Conservation (phyloP, 2,113 vertebrate genomes). For the Platichthys flesus region DNA sequence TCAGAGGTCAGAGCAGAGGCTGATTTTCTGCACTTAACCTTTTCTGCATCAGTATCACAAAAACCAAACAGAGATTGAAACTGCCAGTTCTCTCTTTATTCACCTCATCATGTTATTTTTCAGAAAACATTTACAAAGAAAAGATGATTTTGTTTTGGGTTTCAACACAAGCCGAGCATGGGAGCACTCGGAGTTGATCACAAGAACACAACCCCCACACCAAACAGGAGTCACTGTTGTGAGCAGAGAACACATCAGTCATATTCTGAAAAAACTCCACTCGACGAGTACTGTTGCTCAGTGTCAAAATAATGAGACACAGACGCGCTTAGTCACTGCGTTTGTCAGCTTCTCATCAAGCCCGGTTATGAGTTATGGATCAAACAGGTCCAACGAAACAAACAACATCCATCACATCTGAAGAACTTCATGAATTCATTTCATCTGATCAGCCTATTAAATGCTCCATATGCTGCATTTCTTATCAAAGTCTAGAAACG, state of each 20-base stretch:
- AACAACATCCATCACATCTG: conserved; percentile 28
- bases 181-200: conserved; percentile 25
- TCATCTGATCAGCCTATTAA: neutral
- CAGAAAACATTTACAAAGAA: conserved; percentile 19
- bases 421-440: neutral
- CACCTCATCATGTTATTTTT: conserved; percentile 22
- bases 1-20: conserved; percentile 2
- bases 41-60: conserved; percentile 12
- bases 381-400: conserved; percentile 10
- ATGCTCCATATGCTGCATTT: neutral
- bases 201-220: conserved; percentile 51
- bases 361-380: conserved; percentile 15
- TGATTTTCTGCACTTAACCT: neutral
- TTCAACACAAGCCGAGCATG: conserved; percentile 6
- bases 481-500: too few species aligned
- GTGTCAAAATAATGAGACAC: conserved; percentile 38
- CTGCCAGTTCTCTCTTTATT: neutral
- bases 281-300: conserved; percentile 54
- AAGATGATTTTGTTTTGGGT: conserved; percentile 4
- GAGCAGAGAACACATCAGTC: conserved; percentile 66
- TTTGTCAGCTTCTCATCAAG: conserved; percentile 33
- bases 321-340: conserved; percentile 37
- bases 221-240: conserved; percentile 55
- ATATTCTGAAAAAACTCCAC: conserved; percentile 50
- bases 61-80: conserved; percentile 6